Evolutionary conservation across 1,140 invertebrate species (phyloP).

Genomic region (Philotrypesis tridentata): DNA sequence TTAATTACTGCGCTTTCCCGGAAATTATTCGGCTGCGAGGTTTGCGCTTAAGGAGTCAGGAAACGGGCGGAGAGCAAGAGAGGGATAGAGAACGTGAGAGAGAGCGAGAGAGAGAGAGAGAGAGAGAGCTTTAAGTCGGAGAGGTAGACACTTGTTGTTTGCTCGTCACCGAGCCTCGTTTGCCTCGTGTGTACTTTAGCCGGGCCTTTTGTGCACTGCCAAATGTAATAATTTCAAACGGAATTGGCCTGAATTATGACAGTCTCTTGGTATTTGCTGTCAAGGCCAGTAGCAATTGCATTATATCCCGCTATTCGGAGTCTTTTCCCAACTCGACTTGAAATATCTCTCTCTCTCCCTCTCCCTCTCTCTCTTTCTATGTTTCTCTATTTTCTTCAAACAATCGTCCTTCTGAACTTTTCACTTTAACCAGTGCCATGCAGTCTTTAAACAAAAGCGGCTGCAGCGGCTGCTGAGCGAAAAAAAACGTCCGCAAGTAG

Average conservation of each 20-base stretch:
- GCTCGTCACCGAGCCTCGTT: neutral
- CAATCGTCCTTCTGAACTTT: neutral
- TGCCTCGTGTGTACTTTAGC: neutral
- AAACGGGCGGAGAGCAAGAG: neutral
- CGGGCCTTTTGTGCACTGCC: neutral
- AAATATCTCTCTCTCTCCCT: neutral
- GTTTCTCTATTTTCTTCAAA: too few relatives aligned
- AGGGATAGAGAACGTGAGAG: too few relatives aligned
- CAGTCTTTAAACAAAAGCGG: neutral
- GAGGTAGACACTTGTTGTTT: slow-evolving; percentile 2
- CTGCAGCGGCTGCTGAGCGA: neutral
- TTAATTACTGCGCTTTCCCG: neutral
- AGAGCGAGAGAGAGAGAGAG: slow-evolving; percentile 10
- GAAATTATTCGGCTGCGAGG: slow-evolving; percentile 34
- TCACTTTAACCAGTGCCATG: neutral
- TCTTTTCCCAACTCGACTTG: neutral
- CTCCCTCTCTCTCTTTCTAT: neutral
- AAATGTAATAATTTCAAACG: neutral
- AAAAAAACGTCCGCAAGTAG: neutral
- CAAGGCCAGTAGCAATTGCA: neutral
- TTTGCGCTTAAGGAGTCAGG: neutral
- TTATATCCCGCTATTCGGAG: neutral
- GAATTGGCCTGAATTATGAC: neutral
- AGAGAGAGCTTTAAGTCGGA: neutral
- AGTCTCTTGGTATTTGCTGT: neutral